Evolutionary conservation across 2,113 vertebrate genomes (phyloP).

Genomic region (Lycaon pictus): DNA sequence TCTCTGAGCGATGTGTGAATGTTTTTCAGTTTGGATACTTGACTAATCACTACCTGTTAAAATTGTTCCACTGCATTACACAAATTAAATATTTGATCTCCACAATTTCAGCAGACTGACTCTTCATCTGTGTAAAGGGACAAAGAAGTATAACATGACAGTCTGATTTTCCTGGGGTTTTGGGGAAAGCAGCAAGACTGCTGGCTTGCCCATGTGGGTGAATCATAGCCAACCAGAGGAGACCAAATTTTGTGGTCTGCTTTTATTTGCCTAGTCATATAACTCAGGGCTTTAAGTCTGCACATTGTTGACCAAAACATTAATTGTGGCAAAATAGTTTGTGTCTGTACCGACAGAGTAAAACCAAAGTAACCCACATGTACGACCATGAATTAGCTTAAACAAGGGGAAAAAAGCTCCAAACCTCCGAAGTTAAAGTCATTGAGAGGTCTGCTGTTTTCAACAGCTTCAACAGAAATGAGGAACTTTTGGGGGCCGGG

Average conservation of each 20-base stretch:
- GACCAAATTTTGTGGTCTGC: slow-evolving; percentile 72
- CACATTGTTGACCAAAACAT: slow-evolving; percentile 82
- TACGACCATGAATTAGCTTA: slow-evolving; percentile 70
- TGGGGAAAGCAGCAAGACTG: not conserved
- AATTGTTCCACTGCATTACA: slow-evolving; percentile 81
- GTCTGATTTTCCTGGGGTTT: slow-evolving; percentile 48
- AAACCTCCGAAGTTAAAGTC: slow-evolving; percentile 24
- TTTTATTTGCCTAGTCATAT: slow-evolving; percentile 80
- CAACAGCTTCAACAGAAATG: not conserved
- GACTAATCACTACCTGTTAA: slow-evolving; percentile 83
- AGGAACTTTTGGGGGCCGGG: not conserved
- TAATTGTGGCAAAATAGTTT: slow-evolving; percentile 83
- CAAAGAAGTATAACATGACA: slow-evolving; percentile 54
- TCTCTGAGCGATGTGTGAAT: slow-evolving; percentile 77
- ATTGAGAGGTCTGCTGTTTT: slow-evolving; percentile 25
- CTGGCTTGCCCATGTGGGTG: slow-evolving; percentile 25
- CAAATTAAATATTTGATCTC: slow-evolving; percentile 81
- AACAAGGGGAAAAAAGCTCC: not conserved
- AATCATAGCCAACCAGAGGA: slow-evolving; percentile 61
- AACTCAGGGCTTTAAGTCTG: slow-evolving; percentile 79
- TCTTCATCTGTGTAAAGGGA: slow-evolving; percentile 66
- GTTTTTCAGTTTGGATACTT: slow-evolving; percentile 78
- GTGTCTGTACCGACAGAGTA: slow-evolving; percentile 76
- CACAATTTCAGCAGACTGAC: slow-evolving; percentile 44
- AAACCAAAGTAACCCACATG: slow-evolving; percentile 72